phyloP scores from a whole-genome alignment of 2,888 invertebrate species.

The Himalopsyche anomala region DNA sequence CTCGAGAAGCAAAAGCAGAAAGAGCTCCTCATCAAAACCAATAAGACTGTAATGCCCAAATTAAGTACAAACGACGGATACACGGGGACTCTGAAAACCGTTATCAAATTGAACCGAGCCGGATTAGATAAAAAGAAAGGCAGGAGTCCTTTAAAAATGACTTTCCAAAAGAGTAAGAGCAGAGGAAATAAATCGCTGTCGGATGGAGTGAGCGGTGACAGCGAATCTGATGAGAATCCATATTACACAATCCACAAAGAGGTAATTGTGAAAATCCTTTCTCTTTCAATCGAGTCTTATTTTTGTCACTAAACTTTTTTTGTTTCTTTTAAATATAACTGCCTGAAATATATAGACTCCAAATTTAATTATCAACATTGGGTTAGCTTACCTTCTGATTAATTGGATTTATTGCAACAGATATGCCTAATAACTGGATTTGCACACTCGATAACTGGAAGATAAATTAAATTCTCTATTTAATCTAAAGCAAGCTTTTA shows the following conservation, averaged over 20 bases:
- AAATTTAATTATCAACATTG: no score
- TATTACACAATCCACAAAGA: slow-evolving; percentile 86
- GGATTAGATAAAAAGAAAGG: slow-evolving; percentile 79
- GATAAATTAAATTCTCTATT: no score
- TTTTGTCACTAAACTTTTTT: no score
- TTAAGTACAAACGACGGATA: slow-evolving; percentile 75
- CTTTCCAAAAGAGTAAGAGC: slow-evolving; percentile 83
- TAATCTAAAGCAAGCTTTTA: no score
- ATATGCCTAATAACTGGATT: no score
- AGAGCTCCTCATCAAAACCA: slow-evolving; percentile 70
- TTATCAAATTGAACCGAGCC: slow-evolving; percentile 84
- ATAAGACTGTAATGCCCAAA: slow-evolving; percentile 69
- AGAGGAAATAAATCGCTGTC: slow-evolving; percentile 77
- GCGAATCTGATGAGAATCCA: slow-evolving; percentile 70
- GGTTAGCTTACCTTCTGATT: no score
- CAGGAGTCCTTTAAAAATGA: slow-evolving; percentile 86
- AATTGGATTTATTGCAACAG: no score
- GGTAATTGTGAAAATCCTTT: slow-evolving; percentile 70
- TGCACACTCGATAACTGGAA: no score
- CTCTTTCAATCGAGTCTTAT: no score
- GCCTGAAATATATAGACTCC: no score
- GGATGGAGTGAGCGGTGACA: slow-evolving; percentile 68
- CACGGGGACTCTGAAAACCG: slow-evolving; percentile 89
- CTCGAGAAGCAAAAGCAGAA: slow-evolving; percentile 77
- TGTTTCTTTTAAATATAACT: no score